Evolutionary conservation across 2,888 invertebrate species (phyloP).

Genomic region (Metallyticus violacea): DNA sequence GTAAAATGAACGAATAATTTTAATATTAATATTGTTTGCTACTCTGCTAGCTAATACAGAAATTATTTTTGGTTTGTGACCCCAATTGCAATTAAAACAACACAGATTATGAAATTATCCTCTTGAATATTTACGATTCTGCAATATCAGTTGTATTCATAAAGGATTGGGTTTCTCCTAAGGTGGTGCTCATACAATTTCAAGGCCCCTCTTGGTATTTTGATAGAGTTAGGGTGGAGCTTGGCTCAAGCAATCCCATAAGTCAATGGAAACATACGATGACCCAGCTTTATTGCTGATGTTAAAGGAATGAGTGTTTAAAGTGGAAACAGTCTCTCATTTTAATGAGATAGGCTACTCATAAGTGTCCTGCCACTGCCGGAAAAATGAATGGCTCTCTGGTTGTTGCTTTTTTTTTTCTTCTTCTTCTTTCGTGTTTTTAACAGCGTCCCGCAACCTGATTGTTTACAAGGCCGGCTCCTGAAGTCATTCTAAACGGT

Average conservation of each 20-base stretch:
- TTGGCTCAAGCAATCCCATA: not conserved
- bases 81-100: too few relatives aligned
- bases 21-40: too few relatives aligned
- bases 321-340: not conserved
- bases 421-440: not conserved
- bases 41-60: too few relatives aligned
- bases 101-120: too few relatives aligned
- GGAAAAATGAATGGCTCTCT: not conserved
- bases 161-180: too few relatives aligned
- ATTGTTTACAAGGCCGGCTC: not conserved
- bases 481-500: slow-evolving; percentile 10
- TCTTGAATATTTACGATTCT: too few relatives aligned
- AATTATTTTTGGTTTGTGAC: too few relatives aligned
- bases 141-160: too few relatives aligned
- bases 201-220: not conserved
- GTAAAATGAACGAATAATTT: too few relatives aligned
- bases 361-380: not conserved
- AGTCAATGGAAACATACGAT: not conserved
- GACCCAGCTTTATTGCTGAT: not conserved
- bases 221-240: not conserved
- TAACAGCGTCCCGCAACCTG: not conserved
- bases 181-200: too few relatives aligned
- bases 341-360: not conserved
- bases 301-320: not conserved
- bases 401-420: too few relatives aligned